Conservation (phyloP, 2,113 vertebrate genomes). For the Cinclus mexicanus region DNA sequence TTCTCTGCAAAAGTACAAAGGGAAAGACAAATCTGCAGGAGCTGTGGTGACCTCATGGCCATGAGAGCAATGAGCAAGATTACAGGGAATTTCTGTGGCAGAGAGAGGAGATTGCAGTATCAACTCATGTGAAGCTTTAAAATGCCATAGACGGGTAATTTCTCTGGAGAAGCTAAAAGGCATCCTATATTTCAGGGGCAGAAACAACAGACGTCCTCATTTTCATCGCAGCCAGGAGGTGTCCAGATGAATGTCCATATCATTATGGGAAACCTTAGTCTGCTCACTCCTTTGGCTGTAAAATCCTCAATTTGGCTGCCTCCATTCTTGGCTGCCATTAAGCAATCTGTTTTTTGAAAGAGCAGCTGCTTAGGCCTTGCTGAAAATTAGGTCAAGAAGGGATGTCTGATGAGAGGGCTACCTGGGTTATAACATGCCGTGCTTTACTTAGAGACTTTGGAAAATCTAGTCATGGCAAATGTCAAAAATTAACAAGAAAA, state of each 20-base stretch:
- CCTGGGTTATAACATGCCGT: background rate
- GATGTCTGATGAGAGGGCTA: background rate
- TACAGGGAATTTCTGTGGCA: background rate
- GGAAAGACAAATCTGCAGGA: background rate
- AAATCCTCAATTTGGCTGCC: background rate
- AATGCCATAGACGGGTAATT: background rate
- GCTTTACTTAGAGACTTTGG: background rate
- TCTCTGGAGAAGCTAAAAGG: background rate
- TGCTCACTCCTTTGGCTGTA: background rate
- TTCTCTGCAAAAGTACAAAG: background rate
- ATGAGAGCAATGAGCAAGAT: rapidly evolving
- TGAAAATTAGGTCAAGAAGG: slow-evolving; percentile 43
- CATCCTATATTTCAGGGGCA: background rate
- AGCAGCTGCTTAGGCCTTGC: slow-evolving; percentile 12
- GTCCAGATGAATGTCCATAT: background rate
- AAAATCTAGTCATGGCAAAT: background rate
- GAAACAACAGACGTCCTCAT: background rate
- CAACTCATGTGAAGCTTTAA: background rate
- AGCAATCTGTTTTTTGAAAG: slow-evolving; percentile 21
- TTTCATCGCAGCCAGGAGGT: background rate
- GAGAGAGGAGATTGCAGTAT: background rate
- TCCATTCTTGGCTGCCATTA: slow-evolving; percentile 23
- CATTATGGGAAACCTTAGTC: background rate
- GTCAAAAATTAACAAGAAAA: background rate
- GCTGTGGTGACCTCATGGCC: background rate